Base-by-base conservation (phyloP, 2,888 invertebrate species). In the Rhorus exstirpatorius region DNA sequence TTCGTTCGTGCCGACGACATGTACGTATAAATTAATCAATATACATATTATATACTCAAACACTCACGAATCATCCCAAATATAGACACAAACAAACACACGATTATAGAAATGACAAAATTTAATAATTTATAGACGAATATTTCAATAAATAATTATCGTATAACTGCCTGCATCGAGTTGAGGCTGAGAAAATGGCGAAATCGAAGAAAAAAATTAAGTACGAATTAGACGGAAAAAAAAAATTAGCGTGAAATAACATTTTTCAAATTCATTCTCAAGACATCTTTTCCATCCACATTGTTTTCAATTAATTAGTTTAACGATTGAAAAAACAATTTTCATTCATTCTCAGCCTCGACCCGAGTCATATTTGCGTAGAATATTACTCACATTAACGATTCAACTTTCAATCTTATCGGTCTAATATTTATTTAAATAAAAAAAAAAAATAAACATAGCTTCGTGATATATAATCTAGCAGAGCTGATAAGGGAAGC, bases 1-100 rank as follows among this genome's bases (percentile, higher is more conserved):
- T 88, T 92, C 84, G 92, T 89, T 83, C 92, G 88, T 85, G 90
- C 92, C 85, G 92, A 92, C 83, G 91, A 92, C 89, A 92, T 92
- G 92, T 92, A 92, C 87, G 92, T 92, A 92, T 90, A 63, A 44
- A 53, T 26, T 21, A 10, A 53, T n/a, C n/a, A n/a, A 12, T 12
- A 12, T 12, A 41, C 3, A 12, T 12, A 26, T 41, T 24, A 26
- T 55, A 24, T 17, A 26, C 21, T 14, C 44, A 14, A 24, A 41
- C 26, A 19, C 17, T 24, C 35, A 46, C n/a, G 14, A 65, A 38
- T 58, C 7, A 70, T 14, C n/a, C 24, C 19, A 55, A 21, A 78
- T 26, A 71, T n/a, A 49, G 10, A 60, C 26, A 51, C 46, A 55
- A 46, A 70, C 21, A 60, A 14, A 31, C 12, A 49, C 41, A 60